phyloP scores from a whole-genome alignment of 2,113 vertebrate species.

The Megaleporinus macrocephalus region DNA sequence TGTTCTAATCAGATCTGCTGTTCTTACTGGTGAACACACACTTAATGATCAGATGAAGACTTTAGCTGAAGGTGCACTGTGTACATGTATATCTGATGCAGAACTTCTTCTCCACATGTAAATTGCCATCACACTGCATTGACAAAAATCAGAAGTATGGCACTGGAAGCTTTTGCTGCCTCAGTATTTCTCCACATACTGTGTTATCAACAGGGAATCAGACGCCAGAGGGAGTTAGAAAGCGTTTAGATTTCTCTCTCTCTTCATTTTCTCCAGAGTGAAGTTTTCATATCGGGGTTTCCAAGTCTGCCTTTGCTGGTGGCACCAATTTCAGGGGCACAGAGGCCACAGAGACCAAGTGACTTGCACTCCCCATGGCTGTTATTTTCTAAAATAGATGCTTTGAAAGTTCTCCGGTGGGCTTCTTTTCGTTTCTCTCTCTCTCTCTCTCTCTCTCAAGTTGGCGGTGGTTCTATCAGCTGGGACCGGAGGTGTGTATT shows the following conservation, averaged over 20 bases:
- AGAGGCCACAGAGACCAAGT: constrained; percentile 23
- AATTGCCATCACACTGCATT: too few species aligned
- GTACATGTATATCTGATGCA: too few species aligned
- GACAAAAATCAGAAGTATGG: background rate
- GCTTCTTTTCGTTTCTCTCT: background rate
- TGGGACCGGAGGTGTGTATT: constrained; percentile 35
- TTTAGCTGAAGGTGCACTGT: too few species aligned
- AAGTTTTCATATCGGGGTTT: constrained; percentile 36
- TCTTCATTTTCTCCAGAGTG: constrained; percentile 37
- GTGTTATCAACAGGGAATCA: constrained; percentile 23
- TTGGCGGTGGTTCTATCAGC: constrained; percentile 36
- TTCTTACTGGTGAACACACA: too few species aligned
- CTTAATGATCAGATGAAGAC: too few species aligned
- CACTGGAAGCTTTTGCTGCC: background rate
- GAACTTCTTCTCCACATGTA: too few species aligned
- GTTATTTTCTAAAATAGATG: constrained; percentile 51
- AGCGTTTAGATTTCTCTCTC: constrained; percentile 9
- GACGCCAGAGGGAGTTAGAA: background rate
- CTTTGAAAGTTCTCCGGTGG: constrained; percentile 39
- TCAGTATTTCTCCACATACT: background rate
- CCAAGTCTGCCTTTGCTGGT: constrained; percentile 24
- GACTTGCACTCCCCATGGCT: constrained; percentile 44
- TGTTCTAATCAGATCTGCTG: too few species aligned
- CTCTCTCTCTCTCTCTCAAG: constrained; percentile 9
- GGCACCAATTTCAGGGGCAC: constrained; percentile 46